Evolutionary conservation across 2,113 vertebrate species (phyloP).

Genomic region (Dryoscopus gambensis): DNA sequence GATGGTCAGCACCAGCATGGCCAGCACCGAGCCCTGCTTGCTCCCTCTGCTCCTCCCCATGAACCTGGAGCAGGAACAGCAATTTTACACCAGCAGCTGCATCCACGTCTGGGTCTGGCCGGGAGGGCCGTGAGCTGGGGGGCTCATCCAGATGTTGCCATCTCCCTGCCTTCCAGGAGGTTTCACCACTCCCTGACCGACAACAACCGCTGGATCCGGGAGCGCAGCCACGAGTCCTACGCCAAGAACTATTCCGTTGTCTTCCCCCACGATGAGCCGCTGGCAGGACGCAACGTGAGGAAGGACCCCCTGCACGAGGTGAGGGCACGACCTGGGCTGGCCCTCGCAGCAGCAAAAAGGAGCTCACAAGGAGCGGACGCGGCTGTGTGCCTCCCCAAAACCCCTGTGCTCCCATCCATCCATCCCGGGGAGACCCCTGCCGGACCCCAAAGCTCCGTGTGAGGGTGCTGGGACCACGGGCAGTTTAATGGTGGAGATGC

Average conservation of each 20-base stretch:
- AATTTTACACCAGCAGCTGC: not conserved
- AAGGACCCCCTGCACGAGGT: slow-evolving; percentile 89
- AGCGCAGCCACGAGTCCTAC: slow-evolving; percentile 95
- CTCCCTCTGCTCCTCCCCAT: not conserved
- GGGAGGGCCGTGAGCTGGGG: accelerated
- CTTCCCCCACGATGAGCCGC: slow-evolving; percentile 91
- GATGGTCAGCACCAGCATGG: accelerated
- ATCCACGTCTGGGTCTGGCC: not conserved
- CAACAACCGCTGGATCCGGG: slow-evolving; percentile 86
- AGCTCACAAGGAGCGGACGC: accelerated
- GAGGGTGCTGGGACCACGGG: not conserved
- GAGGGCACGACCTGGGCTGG: not conserved
- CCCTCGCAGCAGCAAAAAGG: not conserved
- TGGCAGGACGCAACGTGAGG: slow-evolving; percentile 88
- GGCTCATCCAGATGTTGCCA: accelerated
- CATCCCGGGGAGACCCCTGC: not conserved
- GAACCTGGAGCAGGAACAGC: not conserved
- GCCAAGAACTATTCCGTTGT: slow-evolving; percentile 94
- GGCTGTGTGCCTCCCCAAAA: accelerated
- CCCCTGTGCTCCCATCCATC: accelerated
- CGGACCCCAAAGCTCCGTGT: accelerated
- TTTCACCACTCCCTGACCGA: slow-evolving; percentile 85
- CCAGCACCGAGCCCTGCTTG: not conserved
- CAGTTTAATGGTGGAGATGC: not conserved
- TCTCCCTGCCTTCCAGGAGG: slow-evolving; percentile 71